These are phyloP conservation scores for Enteromius thamalakanensis DNA, from an alignment of 2,797 vertebrate genomes.

Conservation along the genomic window DNA sequence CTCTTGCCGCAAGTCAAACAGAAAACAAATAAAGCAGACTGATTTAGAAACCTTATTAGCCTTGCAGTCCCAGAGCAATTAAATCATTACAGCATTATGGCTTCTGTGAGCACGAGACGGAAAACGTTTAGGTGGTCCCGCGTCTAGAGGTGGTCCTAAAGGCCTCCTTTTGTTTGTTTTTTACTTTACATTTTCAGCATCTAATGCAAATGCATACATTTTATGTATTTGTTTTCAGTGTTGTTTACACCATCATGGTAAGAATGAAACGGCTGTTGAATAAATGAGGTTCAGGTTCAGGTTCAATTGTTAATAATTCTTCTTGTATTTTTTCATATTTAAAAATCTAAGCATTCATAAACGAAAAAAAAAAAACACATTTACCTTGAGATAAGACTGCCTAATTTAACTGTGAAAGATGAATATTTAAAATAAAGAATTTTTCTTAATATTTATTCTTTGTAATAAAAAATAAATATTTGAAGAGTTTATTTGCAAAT, in stretches of 20 bases:
- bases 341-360: background rate
- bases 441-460: background rate
- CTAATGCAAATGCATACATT: slow-evolving; percentile 25
- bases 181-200: slow-evolving; percentile 56
- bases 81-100: slow-evolving; percentile 83
- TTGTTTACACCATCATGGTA: slow-evolving; percentile 44
- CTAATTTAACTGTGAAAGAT: too few species aligned
- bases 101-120: slow-evolving; percentile 79
- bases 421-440: background rate
- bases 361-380: background rate
- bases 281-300: slow-evolving; percentile 46
- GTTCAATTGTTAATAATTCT: background rate
- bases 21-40: slow-evolving; percentile 84
- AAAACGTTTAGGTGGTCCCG: slow-evolving; percentile 83
- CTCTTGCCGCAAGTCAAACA: slow-evolving; percentile 79
- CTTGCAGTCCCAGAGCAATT: slow-evolving; percentile 84
- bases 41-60: slow-evolving; percentile 87
- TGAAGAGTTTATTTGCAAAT: too few species aligned
- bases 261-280: slow-evolving; percentile 34
- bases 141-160: slow-evolving; percentile 78
- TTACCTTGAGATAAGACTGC: background rate
- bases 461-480: too few species aligned
- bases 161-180: slow-evolving; percentile 52
- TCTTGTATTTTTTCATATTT: background rate
- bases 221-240: background rate